Conservation (phyloP, 2,797 vertebrate genomes). For the Scyliorhinus canicula region DNA sequence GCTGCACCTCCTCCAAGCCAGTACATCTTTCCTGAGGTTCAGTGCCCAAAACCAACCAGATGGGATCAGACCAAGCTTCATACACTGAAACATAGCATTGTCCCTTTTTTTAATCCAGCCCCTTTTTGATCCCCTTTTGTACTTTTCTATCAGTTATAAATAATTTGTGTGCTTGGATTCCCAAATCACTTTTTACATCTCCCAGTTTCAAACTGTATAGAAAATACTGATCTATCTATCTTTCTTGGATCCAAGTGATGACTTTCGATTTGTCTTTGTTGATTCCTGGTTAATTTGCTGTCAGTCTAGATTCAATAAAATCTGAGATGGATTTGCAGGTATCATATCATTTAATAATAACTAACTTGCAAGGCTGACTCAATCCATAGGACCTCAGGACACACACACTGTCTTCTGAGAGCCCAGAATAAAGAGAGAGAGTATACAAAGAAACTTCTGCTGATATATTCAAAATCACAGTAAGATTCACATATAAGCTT, state of each 20-base stretch:
- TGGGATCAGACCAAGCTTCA: neutral
- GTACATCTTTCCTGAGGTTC: neutral
- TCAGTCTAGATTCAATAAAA: too few relatives aligned
- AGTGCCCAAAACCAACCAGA: neutral
- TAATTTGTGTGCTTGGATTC: neutral
- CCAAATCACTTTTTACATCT: neutral
- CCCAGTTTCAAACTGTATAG: neutral
- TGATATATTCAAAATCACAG: too few relatives aligned
- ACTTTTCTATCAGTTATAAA: neutral
- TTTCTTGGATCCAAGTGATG: neutral
- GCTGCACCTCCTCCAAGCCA: neutral
- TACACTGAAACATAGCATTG: neutral
- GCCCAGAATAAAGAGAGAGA: too few relatives aligned
- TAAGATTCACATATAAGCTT: too few relatives aligned
- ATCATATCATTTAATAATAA: too few relatives aligned
- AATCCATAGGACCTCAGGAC: too few relatives aligned
- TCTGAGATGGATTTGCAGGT: too few relatives aligned
- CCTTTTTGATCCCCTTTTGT: neutral
- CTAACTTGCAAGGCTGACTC: too few relatives aligned
- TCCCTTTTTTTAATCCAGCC: neutral
- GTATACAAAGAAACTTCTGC: too few relatives aligned
- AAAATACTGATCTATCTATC: neutral
- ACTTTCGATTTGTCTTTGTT: neutral
- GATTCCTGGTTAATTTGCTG: too few relatives aligned
- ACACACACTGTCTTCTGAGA: too few relatives aligned